These are phyloP conservation scores for Xanthorhoe designata DNA, from an alignment of 2,888 invertebrate species.

Conservation along the genomic window DNA sequence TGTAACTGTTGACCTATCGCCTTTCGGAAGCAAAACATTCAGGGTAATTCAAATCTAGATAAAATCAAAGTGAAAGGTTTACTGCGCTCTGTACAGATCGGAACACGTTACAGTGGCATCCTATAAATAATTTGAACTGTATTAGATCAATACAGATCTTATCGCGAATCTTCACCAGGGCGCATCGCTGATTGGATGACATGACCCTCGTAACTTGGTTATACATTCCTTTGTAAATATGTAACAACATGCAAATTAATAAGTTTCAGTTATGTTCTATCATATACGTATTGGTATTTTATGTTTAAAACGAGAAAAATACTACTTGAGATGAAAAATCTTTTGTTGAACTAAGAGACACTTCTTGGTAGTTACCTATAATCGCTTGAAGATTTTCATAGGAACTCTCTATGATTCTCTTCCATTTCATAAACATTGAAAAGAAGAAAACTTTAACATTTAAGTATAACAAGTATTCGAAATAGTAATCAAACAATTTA, in stretches of 20 bases:
- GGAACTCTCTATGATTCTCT: no score
- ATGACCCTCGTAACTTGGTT: slow-evolving; percentile 14
- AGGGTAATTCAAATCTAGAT: slow-evolving; percentile 48
- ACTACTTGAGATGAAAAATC: no score
- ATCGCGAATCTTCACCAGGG: slow-evolving; percentile 20
- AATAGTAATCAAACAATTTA: no score
- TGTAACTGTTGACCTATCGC: slow-evolving; percentile 53
- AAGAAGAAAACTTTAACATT: no score
- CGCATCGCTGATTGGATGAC: slow-evolving; percentile 24
- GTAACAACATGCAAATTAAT: slow-evolving; percentile 15
- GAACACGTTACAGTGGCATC: slow-evolving; percentile 32
- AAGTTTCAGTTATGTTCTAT: background rate
- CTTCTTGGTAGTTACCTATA: no score
- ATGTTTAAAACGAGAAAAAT: no score
- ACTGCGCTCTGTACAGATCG: slow-evolving; percentile 41
- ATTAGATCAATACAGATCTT: slow-evolving; percentile 26
- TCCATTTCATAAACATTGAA: no score
- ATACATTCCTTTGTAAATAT: slow-evolving; percentile 7
- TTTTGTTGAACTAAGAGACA: no score
- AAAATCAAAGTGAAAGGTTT: slow-evolving; percentile 58
- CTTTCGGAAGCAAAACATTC: slow-evolving; percentile 58
- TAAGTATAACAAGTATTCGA: no score
- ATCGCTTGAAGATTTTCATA: no score
- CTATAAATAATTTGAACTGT: slow-evolving; percentile 33
- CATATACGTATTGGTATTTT: no score